Conservation (phyloP, 2,113 vertebrate genomes). For the Empidonax traillii region DNA sequence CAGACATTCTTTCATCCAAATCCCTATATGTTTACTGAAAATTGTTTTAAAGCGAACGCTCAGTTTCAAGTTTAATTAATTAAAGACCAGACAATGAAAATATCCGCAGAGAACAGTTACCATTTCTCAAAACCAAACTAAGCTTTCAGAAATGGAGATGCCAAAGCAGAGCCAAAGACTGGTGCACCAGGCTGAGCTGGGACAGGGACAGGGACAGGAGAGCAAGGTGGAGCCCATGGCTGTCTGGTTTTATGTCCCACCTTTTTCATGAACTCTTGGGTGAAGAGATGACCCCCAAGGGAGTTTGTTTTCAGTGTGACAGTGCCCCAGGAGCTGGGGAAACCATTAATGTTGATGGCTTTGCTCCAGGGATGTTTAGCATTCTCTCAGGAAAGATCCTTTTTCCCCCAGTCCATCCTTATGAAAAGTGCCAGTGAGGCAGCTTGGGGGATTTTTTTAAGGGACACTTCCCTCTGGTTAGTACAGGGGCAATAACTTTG, state of each 20-base stretch:
- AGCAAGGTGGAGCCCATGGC: rapidly evolving
- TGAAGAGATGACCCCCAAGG: not conserved
- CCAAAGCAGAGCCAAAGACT: not conserved
- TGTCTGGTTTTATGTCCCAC: not conserved
- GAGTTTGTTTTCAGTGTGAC: not conserved
- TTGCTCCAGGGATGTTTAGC: not conserved
- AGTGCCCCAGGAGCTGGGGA: not conserved
- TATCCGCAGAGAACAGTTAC: not conserved
- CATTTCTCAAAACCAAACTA: not conserved
- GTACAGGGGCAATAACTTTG: not conserved
- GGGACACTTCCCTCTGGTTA: not conserved
- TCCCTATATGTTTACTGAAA: not conserved
- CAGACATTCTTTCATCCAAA: not conserved
- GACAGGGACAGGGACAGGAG: not conserved
- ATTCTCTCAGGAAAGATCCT: not conserved
- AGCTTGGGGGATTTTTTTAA: not conserved
- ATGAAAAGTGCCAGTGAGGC: not conserved
- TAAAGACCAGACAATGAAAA: not conserved
- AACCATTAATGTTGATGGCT: not conserved
- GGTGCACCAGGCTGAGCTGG: not conserved
- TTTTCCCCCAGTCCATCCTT: too few species aligned
- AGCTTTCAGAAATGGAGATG: not conserved
- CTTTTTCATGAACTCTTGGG: not conserved
- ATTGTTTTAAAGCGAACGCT: not conserved
- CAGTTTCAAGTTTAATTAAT: not conserved